phyloP scores from a whole-genome alignment of 2,888 invertebrate species.

The Synanthedon myopaeformis region DNA sequence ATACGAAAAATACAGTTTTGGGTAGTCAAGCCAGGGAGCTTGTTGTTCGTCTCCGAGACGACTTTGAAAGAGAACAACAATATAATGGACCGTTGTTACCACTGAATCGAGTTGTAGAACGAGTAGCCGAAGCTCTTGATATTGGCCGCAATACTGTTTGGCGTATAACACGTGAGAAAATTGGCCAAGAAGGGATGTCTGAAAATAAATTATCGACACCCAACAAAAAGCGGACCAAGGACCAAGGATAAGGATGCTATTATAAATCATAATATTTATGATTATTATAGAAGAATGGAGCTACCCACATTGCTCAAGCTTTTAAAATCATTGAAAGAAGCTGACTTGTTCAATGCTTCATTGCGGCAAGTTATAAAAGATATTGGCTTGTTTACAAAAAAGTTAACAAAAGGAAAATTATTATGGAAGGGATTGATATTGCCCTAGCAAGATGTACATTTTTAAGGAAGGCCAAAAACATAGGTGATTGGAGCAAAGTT shows the following conservation, averaged over 20 bases:
- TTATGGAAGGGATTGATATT: not conserved
- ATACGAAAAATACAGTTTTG: too few species aligned
- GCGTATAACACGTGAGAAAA: too few species aligned
- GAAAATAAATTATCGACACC: too few species aligned
- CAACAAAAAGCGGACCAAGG: too few species aligned
- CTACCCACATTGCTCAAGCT: not conserved
- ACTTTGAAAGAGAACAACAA: too few species aligned
- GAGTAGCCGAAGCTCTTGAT: too few species aligned
- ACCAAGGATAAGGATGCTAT: not conserved
- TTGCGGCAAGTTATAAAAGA: constrained; percentile 6
- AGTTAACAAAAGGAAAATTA: constrained; percentile 3
- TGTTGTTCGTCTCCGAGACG: too few species aligned
- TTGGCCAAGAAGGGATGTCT: too few species aligned
- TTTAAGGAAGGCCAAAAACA: not conserved
- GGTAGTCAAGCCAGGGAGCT: too few species aligned
- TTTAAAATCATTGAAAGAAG: constrained; percentile 5
- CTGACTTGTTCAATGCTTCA: constrained; percentile 6
- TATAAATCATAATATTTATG: not conserved
- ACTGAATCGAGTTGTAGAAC: too few species aligned
- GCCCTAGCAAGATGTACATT: not conserved
- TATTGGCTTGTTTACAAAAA: constrained; percentile 2
- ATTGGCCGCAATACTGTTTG: too few species aligned
- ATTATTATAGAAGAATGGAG: constrained; percentile 3
- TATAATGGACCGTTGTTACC: too few species aligned
- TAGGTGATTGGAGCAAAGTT: not conserved